Conservation (phyloP, 64 coral and sea anemone species). For the Trachythela sp. region DNA sequence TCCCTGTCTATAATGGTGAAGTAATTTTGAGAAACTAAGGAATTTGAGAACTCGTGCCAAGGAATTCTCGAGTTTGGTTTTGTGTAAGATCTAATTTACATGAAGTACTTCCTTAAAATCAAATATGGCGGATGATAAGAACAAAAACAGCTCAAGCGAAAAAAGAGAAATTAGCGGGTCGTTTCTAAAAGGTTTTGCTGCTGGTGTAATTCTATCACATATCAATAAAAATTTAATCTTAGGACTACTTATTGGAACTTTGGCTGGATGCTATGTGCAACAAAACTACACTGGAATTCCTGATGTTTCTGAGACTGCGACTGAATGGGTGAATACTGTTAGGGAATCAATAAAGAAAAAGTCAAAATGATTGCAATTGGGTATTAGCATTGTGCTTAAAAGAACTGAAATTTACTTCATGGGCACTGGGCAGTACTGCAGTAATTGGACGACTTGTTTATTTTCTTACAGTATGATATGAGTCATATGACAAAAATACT, state of each 20-base stretch:
- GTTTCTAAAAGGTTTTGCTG: conserved; percentile 15
- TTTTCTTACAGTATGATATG: too few relatives aligned
- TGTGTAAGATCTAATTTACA: not conserved
- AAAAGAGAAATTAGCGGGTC: conserved; percentile 11
- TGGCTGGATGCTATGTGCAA: conserved; percentile 13
- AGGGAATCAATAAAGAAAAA: not conserved
- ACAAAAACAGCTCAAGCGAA: not conserved
- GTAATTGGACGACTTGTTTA: too few relatives aligned
- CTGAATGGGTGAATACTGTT: not conserved
- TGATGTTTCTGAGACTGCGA: not conserved
- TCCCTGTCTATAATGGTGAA: conserved; percentile 23
- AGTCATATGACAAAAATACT: too few relatives aligned
- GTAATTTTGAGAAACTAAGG: too few relatives aligned
- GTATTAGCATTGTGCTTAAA: not conserved
- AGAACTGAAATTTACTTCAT: too few relatives aligned
- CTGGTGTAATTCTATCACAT: not conserved
- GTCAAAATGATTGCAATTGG: not conserved
- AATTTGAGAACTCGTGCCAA: too few relatives aligned
- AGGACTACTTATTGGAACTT: conserved; percentile 4
- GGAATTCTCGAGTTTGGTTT: too few relatives aligned
- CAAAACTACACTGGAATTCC: conserved; percentile 14
- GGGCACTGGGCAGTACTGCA: too few relatives aligned
- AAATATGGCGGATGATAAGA: not conserved
- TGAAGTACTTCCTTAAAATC: not conserved
- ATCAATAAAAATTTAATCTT: conserved; percentile 12